Base-by-base conservation (phyloP, 2,888 invertebrate species). In the Syrphus vitripennis region DNA sequence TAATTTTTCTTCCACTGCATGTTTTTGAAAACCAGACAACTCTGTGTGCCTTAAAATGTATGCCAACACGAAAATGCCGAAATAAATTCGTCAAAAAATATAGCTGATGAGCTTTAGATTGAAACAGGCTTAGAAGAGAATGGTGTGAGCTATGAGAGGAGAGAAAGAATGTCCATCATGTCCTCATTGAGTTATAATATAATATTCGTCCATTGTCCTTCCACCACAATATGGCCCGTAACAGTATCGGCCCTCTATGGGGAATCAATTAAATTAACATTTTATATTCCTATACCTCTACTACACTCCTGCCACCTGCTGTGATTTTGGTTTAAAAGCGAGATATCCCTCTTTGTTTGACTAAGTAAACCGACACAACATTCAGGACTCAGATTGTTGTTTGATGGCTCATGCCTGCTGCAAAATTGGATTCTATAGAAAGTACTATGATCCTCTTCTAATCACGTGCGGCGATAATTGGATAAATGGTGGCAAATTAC, bases 241-340 rank as follows among this genome's bases (percentile, higher is more conserved):
- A 7, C 40, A 16, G 19, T 55, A 67, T 63, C 42, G 65, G 21
- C 48, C 50, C 59, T 29, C 40, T n/a, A 24, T 19, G 53, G 26
- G 31, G 48, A 48, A 74, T 72, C 76, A 81, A 86, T 86, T 86
- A 77, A 86, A 81, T 86, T 86, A 78, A 59, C 81, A 86, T 81
- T 81, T 57, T 72, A 81, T 72, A 67, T 40, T 6, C 0, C 21
- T 14, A 34, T 4, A 0, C 9, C 16, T 29, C 29, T 57, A 4
- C 31, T 4, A 7, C 31, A 6, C 31, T 26, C 14, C 19, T 21
- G 3, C 1, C 59, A 48, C 65, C 45, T 67, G 65, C 63, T 63
- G 40, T 4, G 29, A 65, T 29, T 65, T 70, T 42, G 37, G 67
- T 72, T 45, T 53, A 40, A 71, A 53, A 31, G 63, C n/a, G n/a